Evolutionary conservation across 1,140 invertebrate species (phyloP), one percentile per base, ranked within the genome.

Genomic region (Eciton burchellii): DNA sequence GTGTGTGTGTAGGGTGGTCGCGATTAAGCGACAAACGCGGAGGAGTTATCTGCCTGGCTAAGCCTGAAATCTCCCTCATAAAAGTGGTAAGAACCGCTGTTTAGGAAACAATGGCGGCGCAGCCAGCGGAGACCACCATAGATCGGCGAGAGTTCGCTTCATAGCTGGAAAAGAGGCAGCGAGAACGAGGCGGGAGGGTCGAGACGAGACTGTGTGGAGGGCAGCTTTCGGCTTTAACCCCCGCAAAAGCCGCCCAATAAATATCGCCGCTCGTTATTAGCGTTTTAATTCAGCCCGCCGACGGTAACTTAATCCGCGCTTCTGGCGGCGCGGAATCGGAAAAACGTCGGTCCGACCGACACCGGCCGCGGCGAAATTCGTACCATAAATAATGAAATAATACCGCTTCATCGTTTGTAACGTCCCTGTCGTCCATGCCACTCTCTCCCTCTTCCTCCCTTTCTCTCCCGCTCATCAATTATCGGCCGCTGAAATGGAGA

Each of bases 201-300:
- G 65, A 68, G 24, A 62, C 52, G 47, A 57, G 68, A 79, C 49
- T n/a, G n/a, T n/a, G 60, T 29, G 35, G 8, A 35, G 60, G 26
- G 19, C n/a, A 72, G 68, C 83, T 79, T 83, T 83, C 81, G 54
- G 60, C 59, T 89, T 70, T 84, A 89, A 88, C 81, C 82, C 70
- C 84, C 73, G 84, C 71, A 43, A 91, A 91, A 91, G 88, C 90
- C 90, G 83, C 79, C 89, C 92, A 92, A 93, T 93, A 93, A 93
- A 93, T 93, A 93, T 93, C 90, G 87, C 57, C 86, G 88, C 88
- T 92, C 90, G 92, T 93, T 93, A 93, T 93, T 93, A 93, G 91
- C 89, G 91, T 92, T 93, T 93, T 92, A 92, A 93, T 93, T 93
- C 92, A 90, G 84, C 86, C 77, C 60, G 77, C 83, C 88, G 83